Base-by-base conservation (phyloP, 2,888 invertebrate genomes). In the Philereme transversata region DNA sequence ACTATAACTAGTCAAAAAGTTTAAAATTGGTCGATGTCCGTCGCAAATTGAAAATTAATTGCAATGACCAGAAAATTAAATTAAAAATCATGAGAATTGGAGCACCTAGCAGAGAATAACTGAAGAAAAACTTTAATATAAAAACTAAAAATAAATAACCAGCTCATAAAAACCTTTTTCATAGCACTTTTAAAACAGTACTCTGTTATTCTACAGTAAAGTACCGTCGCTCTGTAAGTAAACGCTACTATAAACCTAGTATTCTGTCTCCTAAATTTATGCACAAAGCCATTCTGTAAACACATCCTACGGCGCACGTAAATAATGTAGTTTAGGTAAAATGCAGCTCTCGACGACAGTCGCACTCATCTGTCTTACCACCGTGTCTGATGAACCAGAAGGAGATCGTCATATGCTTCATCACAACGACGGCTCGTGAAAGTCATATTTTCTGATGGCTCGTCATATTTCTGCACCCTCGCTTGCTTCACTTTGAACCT, bases 261-360 rank as follows among this genome's bases (percentile, higher is more conserved):
- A 43, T 62, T 47, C 57, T 58, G 61, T 48, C 57, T 57, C 51
- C 43, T 57, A 51, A 58, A 62, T 62, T 54, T 62, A 58, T 59
- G 59, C 62, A 56, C 62, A 54, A 45, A 63, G 62, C 55, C 55
- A 52, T 62, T 62, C 58, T 36, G 55, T 55, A 54, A 60, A 60
- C 47, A 60, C 60, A 53, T 55, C 54, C 51, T 46, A 50, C 48
- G 36, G 57, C 22, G 51, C 49, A 54, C 40, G 48, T 57, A 60
- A 60, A 64, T 64, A 60, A 64, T 64, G 60, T 54, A 64, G 64
- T 64, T 60, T 45, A 60, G 57, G 60, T 57, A 64, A 60, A 62
- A 64, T 60, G 63, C 57, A 62, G 57, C 50, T 8, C 50, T 34
- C 53, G 57, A 55, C 64, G 61, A 61, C 61, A 56, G 51, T 58